Evolutionary conservation across 2,888 invertebrate species (phyloP), one percentile per base, ranked within the genome.

Genomic region (Erannis defoliaria): DNA sequence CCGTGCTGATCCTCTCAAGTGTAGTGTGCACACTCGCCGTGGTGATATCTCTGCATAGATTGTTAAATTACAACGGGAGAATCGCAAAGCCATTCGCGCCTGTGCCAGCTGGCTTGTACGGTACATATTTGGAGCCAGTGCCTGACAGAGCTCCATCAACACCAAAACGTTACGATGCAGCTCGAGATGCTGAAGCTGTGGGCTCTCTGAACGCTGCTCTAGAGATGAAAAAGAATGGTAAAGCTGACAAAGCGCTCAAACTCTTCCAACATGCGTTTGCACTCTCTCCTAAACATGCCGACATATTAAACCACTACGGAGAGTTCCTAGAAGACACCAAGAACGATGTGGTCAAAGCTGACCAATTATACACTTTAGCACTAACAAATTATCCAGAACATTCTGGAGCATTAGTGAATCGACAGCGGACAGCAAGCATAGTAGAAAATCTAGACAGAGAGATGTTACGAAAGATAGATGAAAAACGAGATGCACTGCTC

Each of bases 261-360:
- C 85, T 98, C 29, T 97, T 97, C 79, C 96, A 98, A 86, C 99
- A 99, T 88, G 99, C 99, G 0, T 94, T 97, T 59, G 97, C 97
- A 0, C 91, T 99, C 38, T 97, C 98, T 12, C 99, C 99, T 0
- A 95, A 96, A 74, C 97, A 99, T 89, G 97, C 98, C 0, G 98
- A 99, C 77, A 96, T 99, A 48, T 92, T 99, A 8, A 97, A 97
- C 68, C 96, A 97, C 77, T 99, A 97, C 82, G 99, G 99, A 10
- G 98, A 98, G 85, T 98, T 98, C 82, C 86, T 99, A 59, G 99
- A 99, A 86, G 95, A 96, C 68, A 96, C 96, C 16, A 95, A 97
- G 68, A 95, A 97, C 31, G 97, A 99, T 86, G 93, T 99, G 14
- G 94, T 99, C 3, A 94, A 94, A 79, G 99, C 99, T 0, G 98